These are phyloP conservation scores for Sphinx pinastri DNA, from an alignment of 2,888 invertebrate species.

Conservation along the genomic window DNA sequence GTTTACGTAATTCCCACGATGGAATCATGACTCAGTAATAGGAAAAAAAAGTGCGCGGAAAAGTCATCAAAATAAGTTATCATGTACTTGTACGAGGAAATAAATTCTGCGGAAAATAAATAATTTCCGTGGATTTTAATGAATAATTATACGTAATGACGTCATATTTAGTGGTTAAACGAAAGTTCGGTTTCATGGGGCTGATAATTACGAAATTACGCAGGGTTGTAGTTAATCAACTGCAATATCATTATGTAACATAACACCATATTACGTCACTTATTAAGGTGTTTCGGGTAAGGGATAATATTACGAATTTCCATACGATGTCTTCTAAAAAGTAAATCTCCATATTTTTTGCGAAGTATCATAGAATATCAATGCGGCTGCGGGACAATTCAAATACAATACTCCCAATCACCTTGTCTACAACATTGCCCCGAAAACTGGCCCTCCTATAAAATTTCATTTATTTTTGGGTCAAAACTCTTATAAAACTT, in stretches of 20 bases:
- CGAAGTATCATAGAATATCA: no score
- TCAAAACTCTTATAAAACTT: background rate
- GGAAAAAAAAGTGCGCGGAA: slow-evolving; percentile 6
- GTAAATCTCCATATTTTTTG: no score
- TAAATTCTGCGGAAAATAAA: background rate
- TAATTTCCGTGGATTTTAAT: background rate
- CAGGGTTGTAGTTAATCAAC: no score
- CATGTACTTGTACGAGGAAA: background rate
- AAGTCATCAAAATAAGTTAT: background rate
- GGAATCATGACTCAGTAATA: background rate
- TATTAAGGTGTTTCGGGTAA: no score
- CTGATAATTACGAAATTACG: no score
- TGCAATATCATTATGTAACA: no score
- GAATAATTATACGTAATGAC: background rate
- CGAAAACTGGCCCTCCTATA: background rate
- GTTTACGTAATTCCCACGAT: background rate
- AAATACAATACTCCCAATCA: background rate
- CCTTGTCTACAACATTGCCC: background rate
- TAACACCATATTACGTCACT: no score
- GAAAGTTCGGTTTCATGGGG: no score
- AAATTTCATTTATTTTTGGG: background rate
- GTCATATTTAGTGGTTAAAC: background rate
- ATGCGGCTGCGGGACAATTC: no score
- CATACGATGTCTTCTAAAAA: no score
- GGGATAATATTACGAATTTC: no score